A percentile compares a stretch with the other conserved stretches of the same genome.
These are phyloP conservation scores for Garra rufa DNA, from an alignment of 2,113 vertebrate species.

Conservation along the genomic window DNA sequence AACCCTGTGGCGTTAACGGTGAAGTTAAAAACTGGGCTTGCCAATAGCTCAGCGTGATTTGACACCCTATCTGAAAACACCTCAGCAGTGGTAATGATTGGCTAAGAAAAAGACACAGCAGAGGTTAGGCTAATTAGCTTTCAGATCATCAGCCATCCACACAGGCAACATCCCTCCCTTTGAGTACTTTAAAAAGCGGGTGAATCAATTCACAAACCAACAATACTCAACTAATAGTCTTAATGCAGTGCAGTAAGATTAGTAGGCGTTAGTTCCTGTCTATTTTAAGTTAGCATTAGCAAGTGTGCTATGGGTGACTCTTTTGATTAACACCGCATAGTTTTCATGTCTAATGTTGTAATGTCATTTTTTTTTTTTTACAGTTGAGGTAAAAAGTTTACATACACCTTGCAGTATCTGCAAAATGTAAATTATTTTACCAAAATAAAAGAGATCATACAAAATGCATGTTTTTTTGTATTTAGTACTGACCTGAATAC, in stretches of 20 bases:
- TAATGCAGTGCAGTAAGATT: not conserved
- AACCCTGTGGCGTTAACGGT: constrained; percentile 52
- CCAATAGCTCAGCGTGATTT: constrained; percentile 57
- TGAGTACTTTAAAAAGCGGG: constrained; percentile 23
- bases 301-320: not conserved
- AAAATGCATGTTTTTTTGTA: no score
- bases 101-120: constrained; percentile 35
- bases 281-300: not conserved
- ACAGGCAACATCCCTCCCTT: not conserved
- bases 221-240: not conserved
- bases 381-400: no score
- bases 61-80: constrained; percentile 54
- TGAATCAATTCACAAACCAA: constrained; percentile 29
- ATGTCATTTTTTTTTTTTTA: no score
- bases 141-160: constrained; percentile 10
- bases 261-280: not conserved
- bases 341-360: no score
- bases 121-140: constrained; percentile 61
- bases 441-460: no score
- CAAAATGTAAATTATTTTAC: no score
- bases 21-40: constrained; percentile 57
- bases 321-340: not conserved
- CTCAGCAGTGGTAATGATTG: constrained; percentile 48
- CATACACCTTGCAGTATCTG: no score
- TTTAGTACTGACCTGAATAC: no score